Evolutionary conservation across 2,888 invertebrate species (phyloP), one percentile per base, ranked within the genome.

Genomic region (Anagyrus pseudococci): DNA sequence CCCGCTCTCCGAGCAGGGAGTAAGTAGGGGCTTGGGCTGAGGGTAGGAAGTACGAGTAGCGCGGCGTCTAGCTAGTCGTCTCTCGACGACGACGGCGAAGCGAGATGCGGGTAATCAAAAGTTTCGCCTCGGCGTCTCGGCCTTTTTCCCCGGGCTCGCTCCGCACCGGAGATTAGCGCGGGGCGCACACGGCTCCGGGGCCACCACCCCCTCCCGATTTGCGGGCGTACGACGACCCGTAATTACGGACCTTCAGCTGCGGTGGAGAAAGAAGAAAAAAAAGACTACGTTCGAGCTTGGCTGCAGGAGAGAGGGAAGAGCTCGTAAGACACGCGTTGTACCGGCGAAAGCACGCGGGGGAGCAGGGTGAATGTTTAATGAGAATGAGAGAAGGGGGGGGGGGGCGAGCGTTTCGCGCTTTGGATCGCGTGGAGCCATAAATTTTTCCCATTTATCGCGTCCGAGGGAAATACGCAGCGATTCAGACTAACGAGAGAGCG

Each of bases 51-150:
- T 29, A 10, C 10, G 29, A 7, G 29, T 29, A 7, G 10, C 29
- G 10, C 29, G 6, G 29, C 6, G 29, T 29, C 52, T 57, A 65
- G 52, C 62, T 62, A 55, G 57, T 61, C 49, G 66, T 68, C 69
- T 69, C 63, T 69, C 53, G 62, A 58, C 66, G 66, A 68, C 69
- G 49, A 40, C 47, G 49, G 40, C 58, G 33, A 26, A 54, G 67
- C 69, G 64, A 70, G 71, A 77, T 79, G 75, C 78, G 78, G 78
- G 78, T 78, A 78, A 78, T 78, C 78, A 77, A 73, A 78, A 79
- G 77, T 79, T 78, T 66, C n/a, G n/a, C n/a, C n/a, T n/a, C n/a
- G n/a, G n/a, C n/a, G n/a, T n/a, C n/a, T n/a, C n/a, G n/a, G n/a
- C n/a, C n/a, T n/a, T n/a, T n/a, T n/a, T n/a, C n/a, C n/a, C n/a